Base-by-base conservation (phyloP, 2,113 vertebrate species). In the Pandion haliaetus region DNA sequence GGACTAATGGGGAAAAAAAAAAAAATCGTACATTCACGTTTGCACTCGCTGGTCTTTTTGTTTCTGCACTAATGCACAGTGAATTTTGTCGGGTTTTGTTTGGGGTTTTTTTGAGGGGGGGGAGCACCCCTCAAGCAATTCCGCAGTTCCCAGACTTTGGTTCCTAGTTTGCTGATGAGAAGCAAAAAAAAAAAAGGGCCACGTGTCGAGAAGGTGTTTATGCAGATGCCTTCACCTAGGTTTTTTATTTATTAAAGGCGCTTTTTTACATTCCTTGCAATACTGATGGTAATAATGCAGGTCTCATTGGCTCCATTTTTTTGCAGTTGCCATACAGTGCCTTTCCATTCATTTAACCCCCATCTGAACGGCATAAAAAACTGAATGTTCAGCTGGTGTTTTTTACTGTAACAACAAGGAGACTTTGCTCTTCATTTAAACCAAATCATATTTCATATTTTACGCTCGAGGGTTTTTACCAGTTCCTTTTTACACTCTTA, bases 381-480 rank as follows among this genome's bases (percentile, higher is more conserved):
- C 98, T 98, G 98, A 98, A 98, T 98, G 98, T 99, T 99, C 98
- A 99, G 98, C 99, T 99, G 99, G 98, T 90, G 99, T 99, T 99
- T 99, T 99, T 99, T 99, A 99, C 99, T 99, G 99, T 98, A 99
- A 98, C 98, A 98, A 98, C 98, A 98, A 98, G 99, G 98, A 99
- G 99, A 98, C 99, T 99, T 99, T 98, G 98, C 98, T 99, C 99
- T 99, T 99, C 99, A 99, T 99, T 99, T 99, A 99, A 99, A 98
- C 98, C 98, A 98, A 99, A 99, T 99, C 99, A 99, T 99, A 99
- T 99, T 99, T 99, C 99, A 99, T 99, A 99, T 99, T 99, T 99
- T 99, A 99, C 98, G 99, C 99, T 98, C 97, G 86, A 99, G 99
- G 98, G 98, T 99, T 99, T 99, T 99, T 99, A 99, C 99, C 98